These are phyloP conservation scores for Diadophis punctatus DNA, from an alignment of 2,113 vertebrate species.

Conservation along the genomic window DNA sequence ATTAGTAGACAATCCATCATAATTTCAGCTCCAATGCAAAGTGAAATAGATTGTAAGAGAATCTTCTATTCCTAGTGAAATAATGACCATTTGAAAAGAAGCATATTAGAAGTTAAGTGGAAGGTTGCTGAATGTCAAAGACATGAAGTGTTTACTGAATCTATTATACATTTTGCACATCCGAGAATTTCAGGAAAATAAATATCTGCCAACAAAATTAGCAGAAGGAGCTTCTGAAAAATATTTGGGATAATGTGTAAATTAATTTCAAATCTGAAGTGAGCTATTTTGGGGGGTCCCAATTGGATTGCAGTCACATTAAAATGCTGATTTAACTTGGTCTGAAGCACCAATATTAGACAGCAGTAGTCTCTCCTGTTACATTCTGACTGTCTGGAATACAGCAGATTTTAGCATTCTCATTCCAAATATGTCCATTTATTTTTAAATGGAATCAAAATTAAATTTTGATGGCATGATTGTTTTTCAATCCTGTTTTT, in stretches of 20 bases:
- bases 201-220: neutral
- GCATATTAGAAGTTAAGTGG: neutral
- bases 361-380: neutral
- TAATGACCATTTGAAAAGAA: neutral
- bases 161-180: neutral
- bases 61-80: neutral
- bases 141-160: neutral
- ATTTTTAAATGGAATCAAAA: neutral
- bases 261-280: neutral
- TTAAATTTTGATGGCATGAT: neutral
- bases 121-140: neutral
- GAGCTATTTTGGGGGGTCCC: neutral
- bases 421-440: neutral
- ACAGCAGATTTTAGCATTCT: neutral
- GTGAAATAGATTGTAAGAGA: neutral
- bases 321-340: neutral
- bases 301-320: neutral
- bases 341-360: neutral
- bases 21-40: neutral
- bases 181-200: neutral
- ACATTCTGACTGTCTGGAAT: neutral
- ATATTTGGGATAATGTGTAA: neutral
- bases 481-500: neutral
- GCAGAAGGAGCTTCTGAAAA: neutral
- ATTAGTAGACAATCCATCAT: constrained; percentile 1